Base-by-base conservation (phyloP, 2,113 vertebrate species). In the Gymnorhina tibicen region DNA sequence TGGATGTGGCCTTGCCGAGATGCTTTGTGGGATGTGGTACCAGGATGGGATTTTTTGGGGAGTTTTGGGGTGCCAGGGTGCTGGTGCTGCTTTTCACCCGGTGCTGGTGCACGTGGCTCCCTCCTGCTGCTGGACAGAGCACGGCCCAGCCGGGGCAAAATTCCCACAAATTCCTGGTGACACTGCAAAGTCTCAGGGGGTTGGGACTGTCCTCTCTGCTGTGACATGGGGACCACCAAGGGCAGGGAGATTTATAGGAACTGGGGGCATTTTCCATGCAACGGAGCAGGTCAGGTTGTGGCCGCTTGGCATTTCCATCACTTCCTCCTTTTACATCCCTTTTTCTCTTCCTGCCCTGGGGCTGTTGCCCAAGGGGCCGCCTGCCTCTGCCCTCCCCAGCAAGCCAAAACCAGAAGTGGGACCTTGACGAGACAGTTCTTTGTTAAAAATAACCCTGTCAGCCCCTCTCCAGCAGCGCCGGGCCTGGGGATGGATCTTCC, bases 261-360 rank as follows among this genome's bases (percentile, higher is more conserved):
- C n/a, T 8, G 41, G 33, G n/a, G 16, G 30, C 4, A 9, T 62
- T 72, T 91, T 87, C 81, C 32, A 16, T 0, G 3, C 2, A 5
- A 13, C 9, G 33, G 42, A 84, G 72, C 14, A 4, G 72, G 26
- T 23, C 6, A 0, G 39, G 22, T 35, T 52, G 81, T 17, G 76
- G 39, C 68, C 0, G 0, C 41, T 46, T 83, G 74, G 82, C 47
- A 24, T 82, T 77, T 90, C 87, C 59, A 79, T 52, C 5, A 0
- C 90, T 96, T 96, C 96, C 87, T 68, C 37, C 77, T 96, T 95
- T 78, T 78, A 93, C 91, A 95, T 97, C 96, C 93, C 68, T 32
- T 95, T 97, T 96, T 94, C 87, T 90, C 11, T 95, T 88, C 95
- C 91, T 85, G 30, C 75, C 46, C 62, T 60, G 4, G 4, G 39